A percentile compares a stretch with the other conserved stretches of the same genome.
These are phyloP conservation scores for Heteronetta atricapilla DNA, from an alignment of 2,113 vertebrate genomes.

Conservation along the genomic window DNA sequence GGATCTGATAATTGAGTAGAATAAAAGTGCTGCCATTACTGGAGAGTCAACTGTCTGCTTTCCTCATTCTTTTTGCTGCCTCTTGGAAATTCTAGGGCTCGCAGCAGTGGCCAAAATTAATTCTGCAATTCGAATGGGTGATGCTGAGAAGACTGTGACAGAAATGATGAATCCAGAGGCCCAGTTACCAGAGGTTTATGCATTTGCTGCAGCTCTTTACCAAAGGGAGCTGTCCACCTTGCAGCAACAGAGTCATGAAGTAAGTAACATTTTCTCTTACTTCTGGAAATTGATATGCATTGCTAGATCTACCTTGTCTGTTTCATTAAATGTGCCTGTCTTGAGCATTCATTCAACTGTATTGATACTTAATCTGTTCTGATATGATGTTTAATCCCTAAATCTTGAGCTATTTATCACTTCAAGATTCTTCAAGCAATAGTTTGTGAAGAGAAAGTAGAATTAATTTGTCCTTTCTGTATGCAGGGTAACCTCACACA, in stretches of 20 bases:
- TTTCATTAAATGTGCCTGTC: neutral
- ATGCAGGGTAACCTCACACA: constrained; percentile 88
- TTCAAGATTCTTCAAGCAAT: neutral
- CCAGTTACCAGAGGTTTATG: constrained; percentile 91
- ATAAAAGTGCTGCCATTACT: neutral
- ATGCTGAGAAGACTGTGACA: constrained; percentile 86
- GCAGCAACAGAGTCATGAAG: constrained; percentile 92
- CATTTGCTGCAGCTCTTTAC: constrained; percentile 89
- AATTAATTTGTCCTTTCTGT: neutral
- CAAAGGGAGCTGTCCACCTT: constrained; percentile 90
- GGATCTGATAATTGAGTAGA: neutral
- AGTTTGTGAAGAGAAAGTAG: neutral
- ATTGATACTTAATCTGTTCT: neutral
- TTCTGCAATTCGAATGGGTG: constrained; percentile 82
- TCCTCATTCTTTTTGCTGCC: neutral
- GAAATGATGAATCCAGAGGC: constrained; percentile 93
- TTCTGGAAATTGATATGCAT: neutral
- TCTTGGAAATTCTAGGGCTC: constrained; percentile 77
- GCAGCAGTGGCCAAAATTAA: constrained; percentile 89
- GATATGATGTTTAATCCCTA: neutral
- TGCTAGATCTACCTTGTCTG: neutral
- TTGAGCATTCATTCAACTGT: neutral
- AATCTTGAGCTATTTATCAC: neutral
- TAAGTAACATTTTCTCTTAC: constrained; percentile 9
- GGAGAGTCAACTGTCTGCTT: neutral